Evolutionary conservation across 35 echinoderm and acorn worm genomes (phyloP).

Genomic region (Apostichopus parvimensis): DNA sequence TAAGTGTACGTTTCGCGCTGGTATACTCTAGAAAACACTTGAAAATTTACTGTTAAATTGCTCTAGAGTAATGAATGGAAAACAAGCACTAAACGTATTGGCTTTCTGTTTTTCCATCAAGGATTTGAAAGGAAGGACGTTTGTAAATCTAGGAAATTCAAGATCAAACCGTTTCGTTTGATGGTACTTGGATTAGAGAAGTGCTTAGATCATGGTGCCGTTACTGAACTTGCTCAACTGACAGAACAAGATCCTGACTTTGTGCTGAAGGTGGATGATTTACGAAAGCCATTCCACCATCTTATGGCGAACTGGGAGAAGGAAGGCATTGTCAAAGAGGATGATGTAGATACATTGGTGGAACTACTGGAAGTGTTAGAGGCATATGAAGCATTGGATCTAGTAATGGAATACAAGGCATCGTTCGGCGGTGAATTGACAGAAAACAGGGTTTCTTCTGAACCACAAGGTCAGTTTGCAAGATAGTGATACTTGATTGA

Average conservation of each 20-base stretch:
- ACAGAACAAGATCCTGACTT: conserved; percentile 5
- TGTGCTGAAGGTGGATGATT: not conserved
- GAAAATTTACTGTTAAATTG: too few species aligned
- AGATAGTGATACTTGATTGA: too few species aligned
- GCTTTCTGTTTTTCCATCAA: too few species aligned
- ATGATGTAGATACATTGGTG: not conserved
- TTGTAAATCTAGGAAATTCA: too few species aligned
- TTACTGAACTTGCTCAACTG: conserved; percentile 12
- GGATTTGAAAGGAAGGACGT: too few species aligned
- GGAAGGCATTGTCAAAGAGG: not conserved
- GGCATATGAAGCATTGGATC: not conserved
- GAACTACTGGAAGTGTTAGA: not conserved
- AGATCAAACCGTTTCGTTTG: conserved; percentile 1
- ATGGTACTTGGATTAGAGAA: not conserved
- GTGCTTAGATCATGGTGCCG: not conserved
- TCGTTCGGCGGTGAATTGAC: not conserved
- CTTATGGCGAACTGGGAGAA: not conserved
- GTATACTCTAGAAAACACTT: too few species aligned
- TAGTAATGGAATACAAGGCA: not conserved
- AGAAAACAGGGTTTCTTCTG: not conserved
- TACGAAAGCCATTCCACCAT: not conserved
- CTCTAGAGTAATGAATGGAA: too few species aligned
- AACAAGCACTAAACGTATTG: too few species aligned
- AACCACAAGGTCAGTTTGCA: not conserved
- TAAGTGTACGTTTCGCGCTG: too few species aligned